A percentile compares a stretch with the other conserved stretches of the same genome.
These are phyloP conservation scores for Xestia c-nigrum DNA, from an alignment of 2,888 invertebrate species.

Conservation along the genomic window DNA sequence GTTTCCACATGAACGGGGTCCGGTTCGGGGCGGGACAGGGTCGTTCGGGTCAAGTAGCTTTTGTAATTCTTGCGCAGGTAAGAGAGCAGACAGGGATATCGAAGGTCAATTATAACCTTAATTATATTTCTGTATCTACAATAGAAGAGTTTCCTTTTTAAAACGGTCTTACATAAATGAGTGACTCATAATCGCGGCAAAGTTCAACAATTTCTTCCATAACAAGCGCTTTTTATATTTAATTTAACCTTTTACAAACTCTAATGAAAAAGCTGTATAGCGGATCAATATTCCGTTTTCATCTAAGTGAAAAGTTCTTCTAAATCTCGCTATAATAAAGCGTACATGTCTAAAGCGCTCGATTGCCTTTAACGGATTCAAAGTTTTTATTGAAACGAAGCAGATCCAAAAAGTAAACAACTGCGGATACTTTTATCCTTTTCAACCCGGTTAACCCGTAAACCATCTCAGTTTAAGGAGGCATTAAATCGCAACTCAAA, in stretches of 20 bases:
- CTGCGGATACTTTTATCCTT: slow-evolving; percentile 87
- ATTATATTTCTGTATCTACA: slow-evolving; percentile 27
- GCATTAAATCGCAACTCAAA: slow-evolving; percentile 91
- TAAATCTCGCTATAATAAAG: slow-evolving; percentile 71
- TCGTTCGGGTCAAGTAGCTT: slow-evolving; percentile 68
- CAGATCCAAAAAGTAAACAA: slow-evolving; percentile 87
- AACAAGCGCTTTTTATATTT: slow-evolving; percentile 18
- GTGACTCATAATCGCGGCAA: slow-evolving; percentile 14
- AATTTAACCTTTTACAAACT: slow-evolving; percentile 39
- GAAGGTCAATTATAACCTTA: slow-evolving; percentile 51
- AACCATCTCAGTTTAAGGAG: slow-evolving; percentile 91
- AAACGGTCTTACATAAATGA: background rate
- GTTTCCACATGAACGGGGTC: slow-evolving; percentile 74
- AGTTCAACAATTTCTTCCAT: slow-evolving; percentile 32
- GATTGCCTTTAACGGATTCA: slow-evolving; percentile 82
- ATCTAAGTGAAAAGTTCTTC: slow-evolving; percentile 67
- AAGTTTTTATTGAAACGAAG: slow-evolving; percentile 85
- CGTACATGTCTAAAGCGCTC: slow-evolving; percentile 74
- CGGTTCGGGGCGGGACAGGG: slow-evolving; percentile 54
- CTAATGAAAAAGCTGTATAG: slow-evolving; percentile 60
- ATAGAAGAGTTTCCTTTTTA: background rate
- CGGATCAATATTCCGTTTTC: slow-evolving; percentile 69
- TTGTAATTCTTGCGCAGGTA: slow-evolving; percentile 61
- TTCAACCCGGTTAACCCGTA: slow-evolving; percentile 89
- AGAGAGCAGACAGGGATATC: slow-evolving; percentile 19